Evolutionary conservation across 2,113 vertebrate genomes (phyloP), one percentile per base, ranked within the genome.

Genomic region (Mungos mungo): DNA sequence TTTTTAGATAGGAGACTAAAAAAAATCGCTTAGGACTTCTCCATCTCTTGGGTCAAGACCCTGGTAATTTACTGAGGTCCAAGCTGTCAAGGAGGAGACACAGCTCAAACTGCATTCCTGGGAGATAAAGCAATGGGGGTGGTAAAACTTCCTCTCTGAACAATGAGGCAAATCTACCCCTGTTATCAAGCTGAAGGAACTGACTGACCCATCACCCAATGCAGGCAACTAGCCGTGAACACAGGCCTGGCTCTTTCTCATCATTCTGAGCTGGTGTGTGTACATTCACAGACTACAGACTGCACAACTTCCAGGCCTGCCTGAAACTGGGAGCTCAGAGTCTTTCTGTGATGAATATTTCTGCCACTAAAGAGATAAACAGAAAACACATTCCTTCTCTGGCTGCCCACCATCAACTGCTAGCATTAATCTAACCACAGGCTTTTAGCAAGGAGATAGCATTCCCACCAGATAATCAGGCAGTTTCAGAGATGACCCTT

Each of bases 361-460:
- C 92, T 97, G 90, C 96, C 90, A 38, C 76, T 52, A 60, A 65
- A 87, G 96, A 97, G 96, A 97, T 96, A 97, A 97, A 98, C 82
- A 90, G 95, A 97, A 97, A 95, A 94, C 85, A 84, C 93, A 69
- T 81, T 97, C 96, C 57, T 94, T 85, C 65, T 66, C 66, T 81
- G 69, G 88, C 97, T 85, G 95, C 90, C 94, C 92, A 91, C 69
- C 94, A 92, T 52, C 94, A 86, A 90, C 85, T 8, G 41, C 94
- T 66, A 54, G 87, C 92, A 93, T 98, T 98, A 97, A 97, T 98
- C 96, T 97, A 95, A 72, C 77, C 38, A 6, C 92, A 95, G 88
- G 97, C 98, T 98, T 97, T 98, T 98, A 98, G 97, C 29, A 74
- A 92, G 94, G 92, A 97, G 97, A 98, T 98, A 97, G 96, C 88